phyloP scores from a whole-genome alignment of 2,113 vertebrate species.

The Neotoma lepida region DNA sequence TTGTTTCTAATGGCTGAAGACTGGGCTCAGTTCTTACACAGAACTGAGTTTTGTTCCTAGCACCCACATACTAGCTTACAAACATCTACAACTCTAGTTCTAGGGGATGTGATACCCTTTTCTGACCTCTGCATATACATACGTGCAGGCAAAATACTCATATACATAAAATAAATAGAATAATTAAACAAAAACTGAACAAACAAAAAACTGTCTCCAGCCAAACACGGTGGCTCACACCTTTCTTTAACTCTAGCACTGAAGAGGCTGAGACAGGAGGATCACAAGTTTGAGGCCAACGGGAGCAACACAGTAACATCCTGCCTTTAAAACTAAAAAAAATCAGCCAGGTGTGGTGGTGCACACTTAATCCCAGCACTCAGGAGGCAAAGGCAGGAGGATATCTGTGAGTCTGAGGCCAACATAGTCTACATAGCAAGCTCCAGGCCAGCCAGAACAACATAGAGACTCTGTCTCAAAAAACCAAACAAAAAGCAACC shows the following conservation, averaged over 20 bases:
- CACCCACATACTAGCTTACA: not conserved
- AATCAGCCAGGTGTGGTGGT: not conserved
- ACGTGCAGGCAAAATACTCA: not conserved
- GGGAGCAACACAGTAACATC: not conserved
- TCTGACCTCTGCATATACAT: not conserved
- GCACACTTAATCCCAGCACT: not conserved
- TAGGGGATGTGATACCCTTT: not conserved
- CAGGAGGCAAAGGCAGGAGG: not conserved
- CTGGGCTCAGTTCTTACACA: not conserved
- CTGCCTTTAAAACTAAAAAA: not conserved
- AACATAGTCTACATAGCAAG: not conserved
- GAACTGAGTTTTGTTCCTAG: not conserved
- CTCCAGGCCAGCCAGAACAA: not conserved
- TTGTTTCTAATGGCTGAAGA: not conserved
- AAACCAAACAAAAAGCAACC: not conserved
- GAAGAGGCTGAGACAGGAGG: not conserved
- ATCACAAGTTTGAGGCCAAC: not conserved
- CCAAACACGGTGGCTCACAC: not conserved
- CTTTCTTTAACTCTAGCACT: not conserved
- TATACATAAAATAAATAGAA: not conserved
- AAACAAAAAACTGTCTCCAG: not conserved
- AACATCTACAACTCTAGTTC: not conserved
- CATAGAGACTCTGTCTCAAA: not conserved
- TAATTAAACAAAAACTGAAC: not conserved
- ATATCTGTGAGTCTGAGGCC: not conserved